Evolutionary conservation across 2,888 invertebrate genomes (phyloP).

Genomic region (Epinotia ramella): DNA sequence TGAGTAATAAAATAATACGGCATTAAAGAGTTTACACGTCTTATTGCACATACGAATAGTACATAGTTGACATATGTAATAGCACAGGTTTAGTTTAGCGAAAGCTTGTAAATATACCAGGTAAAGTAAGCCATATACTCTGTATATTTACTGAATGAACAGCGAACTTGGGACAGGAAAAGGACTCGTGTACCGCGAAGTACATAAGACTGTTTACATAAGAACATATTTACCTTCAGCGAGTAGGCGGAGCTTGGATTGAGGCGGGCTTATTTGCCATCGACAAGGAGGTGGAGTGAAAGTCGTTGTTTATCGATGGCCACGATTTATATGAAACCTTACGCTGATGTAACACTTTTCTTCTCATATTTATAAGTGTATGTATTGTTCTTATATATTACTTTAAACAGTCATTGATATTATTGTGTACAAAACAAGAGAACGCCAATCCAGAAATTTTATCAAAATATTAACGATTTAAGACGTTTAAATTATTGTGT

Average conservation of each 20-base stretch:
- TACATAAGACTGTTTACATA: constrained; percentile 75
- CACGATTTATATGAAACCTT: constrained; percentile 46
- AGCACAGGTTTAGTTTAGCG: not conserved
- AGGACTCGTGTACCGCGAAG: constrained; percentile 63
- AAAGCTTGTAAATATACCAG: not conserved
- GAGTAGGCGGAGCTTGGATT: constrained; percentile 80
- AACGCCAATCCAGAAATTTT: not conserved
- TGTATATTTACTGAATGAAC: constrained; percentile 16
- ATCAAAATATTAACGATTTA: constrained; percentile 49
- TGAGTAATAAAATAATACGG: not conserved
- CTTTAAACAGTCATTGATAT: not conserved
- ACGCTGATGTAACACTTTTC: not conserved
- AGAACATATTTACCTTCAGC: constrained; percentile 77
- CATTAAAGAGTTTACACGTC: not conserved
- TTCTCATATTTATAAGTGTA: constrained; percentile 1
- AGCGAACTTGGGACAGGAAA: constrained; percentile 54
- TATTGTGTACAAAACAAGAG: not conserved
- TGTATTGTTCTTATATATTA: not conserved
- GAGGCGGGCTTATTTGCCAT: constrained; percentile 83
- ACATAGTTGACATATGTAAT: not conserved
- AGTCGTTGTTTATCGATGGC: constrained; percentile 75
- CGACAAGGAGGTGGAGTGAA: constrained; percentile 81
- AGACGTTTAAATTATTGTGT: constrained; percentile 65
- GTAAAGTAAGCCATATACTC: constrained; percentile 1
- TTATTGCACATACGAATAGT: not conserved